These are phyloP conservation scores for Todiramphus chloris DNA, from an alignment of 2,113 vertebrate genomes.

Conservation along the genomic window DNA sequence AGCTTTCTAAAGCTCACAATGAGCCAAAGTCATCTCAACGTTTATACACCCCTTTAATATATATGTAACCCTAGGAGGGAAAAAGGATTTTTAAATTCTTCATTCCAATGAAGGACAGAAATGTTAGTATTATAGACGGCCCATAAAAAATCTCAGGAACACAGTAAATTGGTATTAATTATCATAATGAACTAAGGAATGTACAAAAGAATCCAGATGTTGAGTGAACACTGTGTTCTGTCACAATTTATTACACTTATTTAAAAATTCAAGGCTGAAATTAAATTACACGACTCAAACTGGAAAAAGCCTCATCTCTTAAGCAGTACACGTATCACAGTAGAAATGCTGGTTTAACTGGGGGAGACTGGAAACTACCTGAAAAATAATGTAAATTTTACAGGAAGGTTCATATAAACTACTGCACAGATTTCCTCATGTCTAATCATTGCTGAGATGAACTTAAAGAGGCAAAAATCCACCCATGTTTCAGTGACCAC, in stretches of 20 bases:
- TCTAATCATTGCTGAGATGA: not conserved
- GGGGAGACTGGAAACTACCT: not conserved
- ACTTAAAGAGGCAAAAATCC: not conserved
- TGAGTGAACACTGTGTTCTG: not conserved
- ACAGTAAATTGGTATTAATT: not conserved
- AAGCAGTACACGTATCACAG: not conserved
- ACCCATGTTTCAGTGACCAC: not conserved
- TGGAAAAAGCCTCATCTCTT: not conserved
- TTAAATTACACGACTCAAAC: not conserved
- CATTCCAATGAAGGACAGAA: not conserved
- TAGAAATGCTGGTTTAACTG: not conserved
- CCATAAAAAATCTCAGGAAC: not conserved
- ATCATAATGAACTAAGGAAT: not conserved
- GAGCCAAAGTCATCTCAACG: not conserved
- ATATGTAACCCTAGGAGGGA: not conserved
- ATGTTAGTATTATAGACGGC: not conserved
- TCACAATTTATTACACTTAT: not conserved
- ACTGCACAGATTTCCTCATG: not conserved
- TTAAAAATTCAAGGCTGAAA: not conserved
- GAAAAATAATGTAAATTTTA: not conserved
- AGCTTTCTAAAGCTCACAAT: not conserved
- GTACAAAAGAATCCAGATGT: slow-evolving; percentile 24
- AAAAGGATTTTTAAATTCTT: not conserved
- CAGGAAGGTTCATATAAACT: not conserved
- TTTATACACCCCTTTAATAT: not conserved